Base-by-base conservation (phyloP, 2,888 invertebrate genomes). In the Pyrochroa serraticornis region DNA sequence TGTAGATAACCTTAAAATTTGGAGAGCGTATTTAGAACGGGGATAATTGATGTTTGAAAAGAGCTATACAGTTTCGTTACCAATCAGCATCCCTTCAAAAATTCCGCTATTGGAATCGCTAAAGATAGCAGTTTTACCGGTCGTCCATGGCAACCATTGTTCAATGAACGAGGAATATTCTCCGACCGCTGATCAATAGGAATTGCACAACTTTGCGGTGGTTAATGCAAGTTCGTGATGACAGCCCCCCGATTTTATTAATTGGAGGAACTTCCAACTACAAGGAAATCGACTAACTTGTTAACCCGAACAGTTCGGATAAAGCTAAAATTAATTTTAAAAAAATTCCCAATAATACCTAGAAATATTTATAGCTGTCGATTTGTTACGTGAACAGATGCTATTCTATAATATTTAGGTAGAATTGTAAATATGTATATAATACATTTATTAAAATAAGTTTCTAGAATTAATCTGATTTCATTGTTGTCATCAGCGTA, bases 361-460 rank as follows among this genome's bases (percentile, higher is more conserved):
- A 22, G 22, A 3, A 3, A 22, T 5, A 22, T 22, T 22, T 22
- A 22, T 22, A 22, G 22, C 22, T 22, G 22, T 22, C 5, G 22
- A 22, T 22, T 22, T 22, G 22, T 22, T 22, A 22, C 22, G 22
- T 22, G 22, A 5, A 22, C 22, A 22, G 22, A 22, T 22, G 22
- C 22, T 5, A 5, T 22, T 8, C 8, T 39, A 39, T 39, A 13
- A 46, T 35, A 7, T 46, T n/a, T 46, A 31, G 30, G 13, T 45
- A 44, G 33, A 31, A 7, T 7, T 57, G 57, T 57, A 57, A 41
- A 57, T 57, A 57, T 57, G 57, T 57, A 51, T 50, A 57, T 43
- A 46, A 45, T 35, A 31, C 35, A 34, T 14, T 33, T 33, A 30
- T 41, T 22, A 22, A 3, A 22, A 22, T 9, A 41, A 12, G 9